These are phyloP conservation scores for Cheilosia vernalis DNA, from an alignment of 2,888 invertebrate species.

Conservation along the genomic window DNA sequence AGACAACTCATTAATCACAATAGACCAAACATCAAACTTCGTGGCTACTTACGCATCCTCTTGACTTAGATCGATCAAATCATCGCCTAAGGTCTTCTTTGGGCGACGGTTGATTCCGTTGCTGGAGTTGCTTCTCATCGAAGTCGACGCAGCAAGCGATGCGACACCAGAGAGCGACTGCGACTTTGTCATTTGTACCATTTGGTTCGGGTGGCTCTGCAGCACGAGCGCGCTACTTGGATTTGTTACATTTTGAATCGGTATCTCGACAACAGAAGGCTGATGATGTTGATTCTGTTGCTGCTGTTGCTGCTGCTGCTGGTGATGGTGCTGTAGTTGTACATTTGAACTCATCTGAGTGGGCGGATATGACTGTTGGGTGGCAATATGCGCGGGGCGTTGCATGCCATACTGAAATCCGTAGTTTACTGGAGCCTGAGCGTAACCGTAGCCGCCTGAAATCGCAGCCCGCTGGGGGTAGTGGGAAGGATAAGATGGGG, in stretches of 20 bases:
- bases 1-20: neutral
- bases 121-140: constrained; percentile 64
- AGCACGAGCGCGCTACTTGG: constrained; percentile 57
- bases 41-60: constrained; percentile 80
- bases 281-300: neutral
- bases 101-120: constrained; percentile 64
- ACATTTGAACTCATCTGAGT: constrained; percentile 44
- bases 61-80: constrained; percentile 82
- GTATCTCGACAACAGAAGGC: constrained; percentile 34
- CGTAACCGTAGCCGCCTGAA: constrained; percentile 34
- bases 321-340: constrained; percentile 30
- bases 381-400: constrained; percentile 31
- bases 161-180: constrained; percentile 75
- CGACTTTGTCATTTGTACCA: constrained; percentile 75
- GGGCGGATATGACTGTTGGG: constrained; percentile 62
- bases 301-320: neutral
- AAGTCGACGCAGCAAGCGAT: constrained; percentile 34
- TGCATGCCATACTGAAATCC: constrained; percentile 56
- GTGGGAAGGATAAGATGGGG: constrained; percentile 58
- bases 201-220: constrained; percentile 47
- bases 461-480: constrained; percentile 38
- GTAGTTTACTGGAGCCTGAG: constrained; percentile 33
- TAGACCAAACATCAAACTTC: neutral
- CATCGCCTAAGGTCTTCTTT: constrained; percentile 77
- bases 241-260: constrained; percentile 63